Evolutionary conservation across 1,140 invertebrate species (phyloP), one percentile per base, ranked within the genome.

Genomic region (Pseudachorutes palmiensis): DNA sequence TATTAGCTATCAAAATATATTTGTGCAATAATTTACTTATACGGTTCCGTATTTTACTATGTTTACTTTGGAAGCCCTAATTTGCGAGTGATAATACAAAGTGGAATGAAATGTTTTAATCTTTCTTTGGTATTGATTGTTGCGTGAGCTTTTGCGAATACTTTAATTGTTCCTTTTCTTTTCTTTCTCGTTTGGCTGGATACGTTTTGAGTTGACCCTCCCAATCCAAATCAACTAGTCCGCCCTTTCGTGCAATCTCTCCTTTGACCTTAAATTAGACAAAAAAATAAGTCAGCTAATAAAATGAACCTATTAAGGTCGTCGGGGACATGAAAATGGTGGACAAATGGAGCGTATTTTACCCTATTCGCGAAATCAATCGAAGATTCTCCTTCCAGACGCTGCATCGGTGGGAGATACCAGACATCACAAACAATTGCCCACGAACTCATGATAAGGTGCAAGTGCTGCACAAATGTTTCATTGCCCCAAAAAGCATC

Each of bases 371-470:
- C 94, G 84, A 98, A 98, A 76, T 91, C 87, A 45, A 96, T 90
- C 0, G 92, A 90, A 70, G 82, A 85, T 78, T 97, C 94, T 62
- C 83, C 83, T 58, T 88, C 83, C 61, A 81, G 78, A 61, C 87
- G 84, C 66, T 85, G 84, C 92, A 97, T 96, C 2, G 95, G 91
- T 32, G 95, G 95, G 64, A 99, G 81, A 80, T 99, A 99, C 94
- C 95, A 99, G 28, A 99, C 94, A 78, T 99, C 94, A 80, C 92
- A 96, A 0, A 98, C 96, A 70, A 99, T 92, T 12, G 96, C 96
- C 97, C 97, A 99, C 71, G 91, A 94, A 0, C 94, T 94, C 93
- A 99, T 97, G 89, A 98, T 98, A 85, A 93, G 90, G 73, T 94
- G 88, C 0, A 99, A 79, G 79, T 99, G 98, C 74, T 91, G 89